phyloP scores from a whole-genome alignment of 2,888 invertebrate genomes.

The Melinopterus prodromus region DNA sequence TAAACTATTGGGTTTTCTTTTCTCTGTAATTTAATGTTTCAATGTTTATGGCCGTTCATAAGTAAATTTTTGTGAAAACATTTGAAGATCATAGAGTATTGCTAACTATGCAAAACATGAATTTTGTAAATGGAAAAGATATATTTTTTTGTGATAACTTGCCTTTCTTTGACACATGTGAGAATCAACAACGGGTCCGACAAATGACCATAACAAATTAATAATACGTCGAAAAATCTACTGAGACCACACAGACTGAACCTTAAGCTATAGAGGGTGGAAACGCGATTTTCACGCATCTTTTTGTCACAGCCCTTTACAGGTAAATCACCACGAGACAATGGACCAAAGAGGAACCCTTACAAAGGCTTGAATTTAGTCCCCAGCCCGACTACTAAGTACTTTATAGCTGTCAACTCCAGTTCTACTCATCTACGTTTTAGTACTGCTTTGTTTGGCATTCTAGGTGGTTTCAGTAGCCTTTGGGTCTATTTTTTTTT shows the following conservation, averaged over 20 bases:
- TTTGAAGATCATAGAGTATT: no score
- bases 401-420: not conserved
- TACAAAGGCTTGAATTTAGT: not conserved
- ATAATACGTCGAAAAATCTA: not conserved
- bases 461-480: not conserved
- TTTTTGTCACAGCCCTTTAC: slow-evolving; percentile 4
- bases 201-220: not conserved
- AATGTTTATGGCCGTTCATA: no score
- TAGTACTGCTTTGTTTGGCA: not conserved
- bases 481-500: not conserved
- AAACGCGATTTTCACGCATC: not conserved
- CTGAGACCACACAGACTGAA: not conserved
- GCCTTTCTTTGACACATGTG: no score
- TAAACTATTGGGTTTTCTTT: no score
- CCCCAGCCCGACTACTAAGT: not conserved
- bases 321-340: not conserved
- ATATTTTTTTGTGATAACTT: no score
- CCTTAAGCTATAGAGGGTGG: not conserved
- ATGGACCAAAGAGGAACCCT: not conserved
- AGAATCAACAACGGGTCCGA: no score
- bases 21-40: no score
- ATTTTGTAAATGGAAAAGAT: no score
- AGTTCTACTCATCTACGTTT: not conserved
- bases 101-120: no score
- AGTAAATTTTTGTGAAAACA: no score